A percentile compares a stretch with the other conserved stretches of the same genome.
phyloP scores from a whole-genome alignment of 2,888 invertebrate species.

The Sesamia inferens region DNA sequence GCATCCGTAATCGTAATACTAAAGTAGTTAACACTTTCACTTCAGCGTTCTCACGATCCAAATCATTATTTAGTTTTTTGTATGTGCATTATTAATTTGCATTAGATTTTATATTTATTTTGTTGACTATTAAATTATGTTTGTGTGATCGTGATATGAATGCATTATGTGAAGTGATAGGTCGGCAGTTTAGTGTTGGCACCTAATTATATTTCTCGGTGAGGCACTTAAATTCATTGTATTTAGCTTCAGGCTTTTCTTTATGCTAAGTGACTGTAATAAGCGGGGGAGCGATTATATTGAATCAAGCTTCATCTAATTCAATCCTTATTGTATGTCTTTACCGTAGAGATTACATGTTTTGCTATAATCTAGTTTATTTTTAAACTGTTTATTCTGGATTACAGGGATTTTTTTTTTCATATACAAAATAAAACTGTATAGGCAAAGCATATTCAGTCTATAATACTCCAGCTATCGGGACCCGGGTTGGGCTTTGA shows the following conservation, averaged over 20 bases:
- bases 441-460: not conserved
- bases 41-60: slow-evolving; percentile 65
- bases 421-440: not conserved
- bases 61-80: slow-evolving; percentile 65
- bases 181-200: slow-evolving; percentile 16
- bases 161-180: slow-evolving; percentile 20
- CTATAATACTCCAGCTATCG: not conserved
- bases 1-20: slow-evolving; percentile 51
- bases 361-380: not conserved
- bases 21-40: slow-evolving; percentile 69
- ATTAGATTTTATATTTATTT: slow-evolving; percentile 62
- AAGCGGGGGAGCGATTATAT: not conserved
- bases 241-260: slow-evolving; percentile 6
- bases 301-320: not conserved
- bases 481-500: not conserved
- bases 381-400: not conserved
- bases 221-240: slow-evolving; percentile 25
- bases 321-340: too few relatives aligned
- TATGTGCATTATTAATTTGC: slow-evolving; percentile 67
- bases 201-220: slow-evolving; percentile 34
- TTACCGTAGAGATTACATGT: not conserved
- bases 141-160: slow-evolving; percentile 19
- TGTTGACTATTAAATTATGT: slow-evolving; percentile 49
- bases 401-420: not conserved
- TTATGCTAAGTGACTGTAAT: not conserved